Percentiles rank a stretch among this genome's conserved stretches.
Conservation (phyloP, 2,888 invertebrate species). For the Acanthoscelides obtectus region DNA sequence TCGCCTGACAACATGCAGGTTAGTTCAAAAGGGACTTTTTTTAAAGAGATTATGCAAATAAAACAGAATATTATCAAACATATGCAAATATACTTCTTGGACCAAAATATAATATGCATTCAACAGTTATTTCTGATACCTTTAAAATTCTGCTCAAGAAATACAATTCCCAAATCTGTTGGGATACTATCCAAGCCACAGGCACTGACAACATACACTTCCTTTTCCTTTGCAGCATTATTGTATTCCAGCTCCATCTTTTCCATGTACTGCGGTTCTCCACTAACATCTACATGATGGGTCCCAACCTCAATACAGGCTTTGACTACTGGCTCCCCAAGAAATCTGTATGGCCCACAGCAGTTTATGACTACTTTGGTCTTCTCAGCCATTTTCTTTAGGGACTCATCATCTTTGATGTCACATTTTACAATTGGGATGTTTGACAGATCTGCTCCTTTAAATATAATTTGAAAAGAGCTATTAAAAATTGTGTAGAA, state of each 20-base stretch:
- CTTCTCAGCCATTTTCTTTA: conserved; percentile 75
- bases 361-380: conserved; percentile 83
- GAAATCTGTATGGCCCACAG: conserved; percentile 82
- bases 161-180: conserved; percentile 80
- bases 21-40: too few species aligned
- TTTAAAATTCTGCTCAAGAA: conserved; percentile 69
- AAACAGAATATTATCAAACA: too few species aligned
- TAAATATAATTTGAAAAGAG: conserved; percentile 12
- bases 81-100: too few species aligned
- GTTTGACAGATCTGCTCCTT: conserved; percentile 26
- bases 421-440: conserved; percentile 59
- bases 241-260: conserved; percentile 68
- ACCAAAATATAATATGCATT: too few species aligned
- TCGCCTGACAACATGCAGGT: too few species aligned
- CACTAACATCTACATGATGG: conserved; percentile 89
- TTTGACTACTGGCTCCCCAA: conserved; percentile 84
- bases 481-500: background rate
- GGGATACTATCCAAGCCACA: conserved; percentile 95
- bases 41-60: too few species aligned
- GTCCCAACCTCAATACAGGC: conserved; percentile 75
- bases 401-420: conserved; percentile 64
- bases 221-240: conserved; percentile 64
- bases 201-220: conserved; percentile 83
- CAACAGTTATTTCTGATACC: too few species aligned
- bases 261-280: conserved; percentile 69